Evolutionary conservation across 2,113 vertebrate species (phyloP), one percentile per base, ranked within the genome.

Genomic region (Vidua macroura): DNA sequence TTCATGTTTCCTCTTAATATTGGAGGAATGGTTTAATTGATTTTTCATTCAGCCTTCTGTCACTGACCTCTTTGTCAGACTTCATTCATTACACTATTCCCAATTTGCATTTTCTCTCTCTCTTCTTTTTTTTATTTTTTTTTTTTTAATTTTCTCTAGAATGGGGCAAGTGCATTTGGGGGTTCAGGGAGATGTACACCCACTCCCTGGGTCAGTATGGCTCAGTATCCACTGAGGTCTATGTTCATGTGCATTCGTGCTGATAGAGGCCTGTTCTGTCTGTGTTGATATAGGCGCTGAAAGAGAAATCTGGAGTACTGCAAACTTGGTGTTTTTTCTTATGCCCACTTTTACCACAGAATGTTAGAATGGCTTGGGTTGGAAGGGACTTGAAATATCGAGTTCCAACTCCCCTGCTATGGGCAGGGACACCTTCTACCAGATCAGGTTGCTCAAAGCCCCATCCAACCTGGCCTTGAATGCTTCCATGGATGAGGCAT

Each of bases 11-110:
- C 20, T 88, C 83, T 81, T 92, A 81, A 43, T 88, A 88, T 11
- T 86, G 77, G n/a, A 73, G 31, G 68, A 87, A n/a, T 66, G 5
- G 9, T 68, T 94, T 95, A 95, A 88, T 56, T 84, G 80, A 90
- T 89, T 91, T 89, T 94, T 96, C 55, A 86, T 85, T 95, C 67
- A 86, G 72, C 30, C 15, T 88, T 86, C 84, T 49, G 25, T 86
- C 41, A 60, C 43, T 92, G 93, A 88, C 85, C 76, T 88, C 68
- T 84, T 67, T 52, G 76, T 90, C 43, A 93, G 51, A 55, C 39
- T 83, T 92, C 10, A 41, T 66, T 88, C 78, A 28, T 90, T 75
- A 27, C 22, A 13, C 30, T 83, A 10, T 48, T 76, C 19, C 51
- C 7, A 58, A 51, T 62, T 77, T 62, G 20, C 7, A n/a, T 73